A percentile compares a stretch with the other conserved stretches of the same genome.
These are phyloP conservation scores for Lathronympha strigana DNA, from an alignment of 2,888 invertebrate species.

Conservation along the genomic window DNA sequence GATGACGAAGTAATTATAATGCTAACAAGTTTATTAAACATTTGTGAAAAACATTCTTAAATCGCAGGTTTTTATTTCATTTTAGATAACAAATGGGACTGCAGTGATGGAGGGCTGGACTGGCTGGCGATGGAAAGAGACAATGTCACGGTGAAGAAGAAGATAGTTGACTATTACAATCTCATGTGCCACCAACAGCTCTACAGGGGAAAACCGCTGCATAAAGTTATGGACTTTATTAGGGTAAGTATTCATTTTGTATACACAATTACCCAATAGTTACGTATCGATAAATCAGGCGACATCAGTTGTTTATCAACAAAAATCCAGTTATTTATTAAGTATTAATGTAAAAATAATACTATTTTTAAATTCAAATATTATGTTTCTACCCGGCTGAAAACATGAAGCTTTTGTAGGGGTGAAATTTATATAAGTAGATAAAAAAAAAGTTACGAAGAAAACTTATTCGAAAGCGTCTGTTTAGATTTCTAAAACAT, in stretches of 20 bases:
- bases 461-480: too few relatives aligned
- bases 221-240: constrained; percentile 86
- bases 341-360: too few relatives aligned
- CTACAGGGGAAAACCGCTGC: constrained; percentile 85
- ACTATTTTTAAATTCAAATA: too few relatives aligned
- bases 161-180: constrained; percentile 83
- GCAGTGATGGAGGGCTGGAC: constrained; percentile 83
- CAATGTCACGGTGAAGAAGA: constrained; percentile 70
- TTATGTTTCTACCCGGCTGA: too few relatives aligned
- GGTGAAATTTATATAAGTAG: too few relatives aligned
- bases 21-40: too few relatives aligned
- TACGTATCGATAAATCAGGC: neutral
- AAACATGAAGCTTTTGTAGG: too few relatives aligned
- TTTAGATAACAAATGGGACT: constrained; percentile 88
- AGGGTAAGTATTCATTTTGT: constrained; percentile 77
- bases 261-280: neutral
- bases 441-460: too few relatives aligned
- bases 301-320: too few relatives aligned
- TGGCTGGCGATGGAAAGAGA: constrained; percentile 85
- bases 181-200: constrained; percentile 85
- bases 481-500: too few relatives aligned
- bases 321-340: too few relatives aligned
- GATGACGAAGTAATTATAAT: too few relatives aligned
- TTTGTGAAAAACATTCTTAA: neutral
- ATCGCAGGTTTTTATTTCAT: constrained; percentile 40